Base-by-base conservation (phyloP, 2,797 vertebrate genomes). In the Melanogrammus aeglefinus region DNA sequence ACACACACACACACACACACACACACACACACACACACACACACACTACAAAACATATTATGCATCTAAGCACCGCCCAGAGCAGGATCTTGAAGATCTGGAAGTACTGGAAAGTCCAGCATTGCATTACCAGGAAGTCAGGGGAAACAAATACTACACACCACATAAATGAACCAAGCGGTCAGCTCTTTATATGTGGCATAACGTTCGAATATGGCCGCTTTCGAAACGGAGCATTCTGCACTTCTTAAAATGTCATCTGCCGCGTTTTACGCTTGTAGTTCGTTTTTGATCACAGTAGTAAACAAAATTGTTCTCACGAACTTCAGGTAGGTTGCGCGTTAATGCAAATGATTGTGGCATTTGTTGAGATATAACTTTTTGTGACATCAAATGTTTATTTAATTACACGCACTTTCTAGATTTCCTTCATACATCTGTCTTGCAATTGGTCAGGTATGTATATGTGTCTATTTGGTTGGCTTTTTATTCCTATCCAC, bases 241-340 rank as follows among this genome's bases (percentile, higher is more conserved):
- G 73, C 79, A 0, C 18, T 88, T 18, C 72, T 84, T 0, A 90
- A 79, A 82, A 77, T 96, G 0, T 74, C 94, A 1, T 96, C 96
- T 0, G 96, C 96, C 0, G 57, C 90, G 0, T 96, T 97, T 85
- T 97, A 97, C 81, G 96, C 96, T 16, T 75, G 77, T 13, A 95
- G 94, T 80, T 97, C 96, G 38, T 95, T 97, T 79, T 82, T 96
- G 0, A 94, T 96, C 9, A 96, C 96, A 75, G 87, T 97, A 84
- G 92, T 97, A 74, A 98, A 97, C 90, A 98, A 98, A 91, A 87
- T 92, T 0, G 93, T 97, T 82, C 89, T 98, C 83, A 97, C 96
- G n/a, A 87, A 92, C 72, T 96, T 95, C 93, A 93, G 96, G 96
- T 98, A 88, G 92, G 95, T 51, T 44, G 38, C 74, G 74, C 16